Base-by-base conservation (phyloP, 1,140 invertebrate species). In the Drosophila yakuba region DNA sequence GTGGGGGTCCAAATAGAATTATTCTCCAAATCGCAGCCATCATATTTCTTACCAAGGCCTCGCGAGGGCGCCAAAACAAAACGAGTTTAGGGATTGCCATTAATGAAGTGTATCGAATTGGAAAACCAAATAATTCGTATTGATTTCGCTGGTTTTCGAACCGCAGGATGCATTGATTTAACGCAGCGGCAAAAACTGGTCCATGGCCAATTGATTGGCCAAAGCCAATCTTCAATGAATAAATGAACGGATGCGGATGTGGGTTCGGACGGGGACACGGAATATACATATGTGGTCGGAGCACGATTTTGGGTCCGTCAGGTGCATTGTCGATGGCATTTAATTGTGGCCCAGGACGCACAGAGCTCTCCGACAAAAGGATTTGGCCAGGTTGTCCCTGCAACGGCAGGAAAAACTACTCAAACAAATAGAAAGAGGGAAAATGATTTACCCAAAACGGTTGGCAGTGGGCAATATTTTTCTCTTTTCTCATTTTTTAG, bases 71-170 rank as follows among this genome's bases (percentile, higher is more conserved):
- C 8, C 4, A 39, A 55, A 54, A 45, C 48, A 63, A 36, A 59
- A 74, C 15, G 25, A 63, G 20, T 43, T 60, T 51, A 69, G 66
- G 80, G 61, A 43, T 60, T 39, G 69, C 45, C 77, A 83, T 84
- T 89, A 89, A 89, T 83, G 69, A 80, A 83, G 77, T 84, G 84
- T 89, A 89, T 84, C 85, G 84, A 89, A 89, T 89, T 89, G 84
- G 84, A 84, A 88, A 89, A 89, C 84, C 84, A 89, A 89, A 89
- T 89, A 89, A 89, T 90, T 89, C 80, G 84, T 77, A 90, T 89
- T 89, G 84, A 89, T 89, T 89, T 89, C 63, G 69, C 58, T 78
- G 80, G 80, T 88, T 66, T 51, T 66, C 36, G 43, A 10, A 79
- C 84, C 84, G 76, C 84, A 84, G 72, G 54, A 10, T 69, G 85